Evolutionary conservation across 2,113 vertebrate genomes (phyloP).

Genomic region (Halcyon malimbica): DNA sequence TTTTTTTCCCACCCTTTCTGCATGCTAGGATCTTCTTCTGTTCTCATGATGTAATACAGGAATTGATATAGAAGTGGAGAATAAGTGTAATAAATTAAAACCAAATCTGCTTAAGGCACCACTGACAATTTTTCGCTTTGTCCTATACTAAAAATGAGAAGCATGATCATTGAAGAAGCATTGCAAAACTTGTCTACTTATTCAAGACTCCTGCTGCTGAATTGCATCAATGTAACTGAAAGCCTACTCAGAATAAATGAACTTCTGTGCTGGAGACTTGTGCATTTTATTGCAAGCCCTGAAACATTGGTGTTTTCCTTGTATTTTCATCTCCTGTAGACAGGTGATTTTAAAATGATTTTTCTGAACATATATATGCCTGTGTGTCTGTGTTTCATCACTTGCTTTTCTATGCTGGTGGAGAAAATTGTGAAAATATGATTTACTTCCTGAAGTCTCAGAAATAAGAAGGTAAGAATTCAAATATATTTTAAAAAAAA

Average conservation of each 20-base stretch:
- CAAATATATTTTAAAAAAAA: neutral
- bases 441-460: neutral
- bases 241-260: neutral
- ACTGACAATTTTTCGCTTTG: neutral
- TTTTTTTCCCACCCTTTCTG: neutral
- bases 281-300: neutral
- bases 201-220: neutral
- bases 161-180: neutral
- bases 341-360: neutral
- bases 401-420: neutral
- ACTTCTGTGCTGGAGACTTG: neutral
- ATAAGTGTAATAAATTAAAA: neutral
- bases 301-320: neutral
- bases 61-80: neutral
- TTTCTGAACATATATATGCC: neutral
- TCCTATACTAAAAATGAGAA: neutral
- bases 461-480: neutral
- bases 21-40: neutral
- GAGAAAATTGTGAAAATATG: neutral
- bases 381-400: neutral
- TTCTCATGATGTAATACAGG: neutral
- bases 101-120: neutral
- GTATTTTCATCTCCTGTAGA: neutral
- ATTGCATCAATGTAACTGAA: neutral
- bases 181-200: neutral